These are phyloP conservation scores for Philypnodon macrostomus DNA, from an alignment of 2,797 vertebrate species.

Conservation along the genomic window DNA sequence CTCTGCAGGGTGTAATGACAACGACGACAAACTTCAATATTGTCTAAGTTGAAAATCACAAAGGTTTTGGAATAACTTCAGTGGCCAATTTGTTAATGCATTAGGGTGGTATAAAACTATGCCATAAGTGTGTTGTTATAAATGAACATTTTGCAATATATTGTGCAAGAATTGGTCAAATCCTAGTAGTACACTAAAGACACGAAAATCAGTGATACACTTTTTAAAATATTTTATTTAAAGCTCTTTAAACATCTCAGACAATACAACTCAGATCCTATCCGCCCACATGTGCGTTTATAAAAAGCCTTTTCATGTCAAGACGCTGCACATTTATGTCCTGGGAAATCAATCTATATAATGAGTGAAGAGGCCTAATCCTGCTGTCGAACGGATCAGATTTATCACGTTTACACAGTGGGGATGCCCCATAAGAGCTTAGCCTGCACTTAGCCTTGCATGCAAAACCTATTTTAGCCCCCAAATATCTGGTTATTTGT, in stretches of 20 bases:
- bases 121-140: too few relatives aligned
- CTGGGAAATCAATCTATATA: constrained; percentile 23
- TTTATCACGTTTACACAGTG: constrained; percentile 45
- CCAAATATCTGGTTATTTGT: constrained; percentile 58
- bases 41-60: too few relatives aligned
- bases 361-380: constrained; percentile 21
- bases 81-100: too few relatives aligned
- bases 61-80: too few relatives aligned
- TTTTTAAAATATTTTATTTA: not conserved
- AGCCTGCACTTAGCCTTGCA: constrained; percentile 47
- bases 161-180: too few relatives aligned
- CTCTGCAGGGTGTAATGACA: too few relatives aligned
- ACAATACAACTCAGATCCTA: not conserved
- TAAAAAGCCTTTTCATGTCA: constrained; percentile 2
- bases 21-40: too few relatives aligned
- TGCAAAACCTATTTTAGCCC: constrained; percentile 55
- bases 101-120: too few relatives aligned
- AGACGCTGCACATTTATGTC: not conserved
- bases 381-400: constrained; percentile 25
- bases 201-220: too few relatives aligned
- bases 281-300: not conserved
- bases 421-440: constrained; percentile 48
- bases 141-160: too few relatives aligned
- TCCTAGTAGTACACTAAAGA: too few relatives aligned
- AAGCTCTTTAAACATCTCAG: not conserved